These are phyloP conservation scores for Chloebia gouldiae DNA, from an alignment of 2,113 vertebrate species.

Conservation along the genomic window DNA sequence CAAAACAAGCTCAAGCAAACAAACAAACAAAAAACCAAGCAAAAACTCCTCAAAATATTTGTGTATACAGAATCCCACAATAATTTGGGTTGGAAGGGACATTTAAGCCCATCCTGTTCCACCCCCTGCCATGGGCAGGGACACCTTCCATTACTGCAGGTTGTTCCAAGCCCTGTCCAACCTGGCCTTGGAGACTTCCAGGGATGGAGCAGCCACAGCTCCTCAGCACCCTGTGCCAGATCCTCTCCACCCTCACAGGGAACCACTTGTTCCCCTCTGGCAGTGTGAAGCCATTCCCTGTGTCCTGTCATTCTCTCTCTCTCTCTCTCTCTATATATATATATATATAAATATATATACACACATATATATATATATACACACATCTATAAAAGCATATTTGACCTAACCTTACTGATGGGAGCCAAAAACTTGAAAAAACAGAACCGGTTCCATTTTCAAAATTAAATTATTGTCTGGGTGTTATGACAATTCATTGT, in stretches of 20 bases:
- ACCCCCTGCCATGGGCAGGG: not conserved
- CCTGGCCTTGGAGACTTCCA: not conserved
- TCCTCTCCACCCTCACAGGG: not conserved
- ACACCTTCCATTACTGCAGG: not conserved
- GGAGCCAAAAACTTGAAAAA: not conserved
- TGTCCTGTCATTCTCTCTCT: not conserved
- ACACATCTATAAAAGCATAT: not conserved
- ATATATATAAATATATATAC: too few relatives aligned
- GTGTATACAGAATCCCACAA: not conserved
- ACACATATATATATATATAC: not conserved
- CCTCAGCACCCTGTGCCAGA: not conserved
- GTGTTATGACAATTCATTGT: not conserved
- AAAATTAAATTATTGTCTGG: not conserved
- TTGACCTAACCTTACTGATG: not conserved
- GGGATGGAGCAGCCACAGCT: not conserved
- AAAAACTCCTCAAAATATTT: too few relatives aligned
- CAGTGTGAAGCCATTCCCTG: not conserved
- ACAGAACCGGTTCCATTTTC: not conserved
- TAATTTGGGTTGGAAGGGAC: not conserved
- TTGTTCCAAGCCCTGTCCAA: accelerated
- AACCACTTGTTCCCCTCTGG: too few relatives aligned
- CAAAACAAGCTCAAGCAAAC: not conserved
- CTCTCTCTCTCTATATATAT: not conserved
- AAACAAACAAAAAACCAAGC: too few relatives aligned
- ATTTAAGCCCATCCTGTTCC: accelerated